A percentile compares a stretch with the other conserved stretches of the same genome.
Evolutionary conservation across 2,888 invertebrate species (phyloP).

Genomic region (Syrphus vitripennis): DNA sequence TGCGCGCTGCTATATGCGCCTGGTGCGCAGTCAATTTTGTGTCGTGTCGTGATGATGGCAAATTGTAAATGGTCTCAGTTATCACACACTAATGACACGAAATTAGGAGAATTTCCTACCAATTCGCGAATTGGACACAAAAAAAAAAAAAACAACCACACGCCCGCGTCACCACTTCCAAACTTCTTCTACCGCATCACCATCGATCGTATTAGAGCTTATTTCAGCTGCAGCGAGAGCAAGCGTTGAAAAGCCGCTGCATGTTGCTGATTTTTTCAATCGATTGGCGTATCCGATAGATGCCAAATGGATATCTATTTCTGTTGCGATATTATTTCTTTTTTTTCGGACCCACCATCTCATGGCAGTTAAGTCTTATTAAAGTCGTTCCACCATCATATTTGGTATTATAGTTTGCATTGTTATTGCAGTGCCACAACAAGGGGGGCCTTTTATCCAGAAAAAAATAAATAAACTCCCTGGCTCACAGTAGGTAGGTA

Average conservation of each 20-base stretch:
- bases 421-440: slow-evolving; percentile 28
- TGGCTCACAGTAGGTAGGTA: slow-evolving; percentile 40
- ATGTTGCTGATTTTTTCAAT: slow-evolving; percentile 6
- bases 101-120: slow-evolving; percentile 76
- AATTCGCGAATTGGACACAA: slow-evolving; percentile 67
- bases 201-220: not conserved
- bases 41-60: slow-evolving; percentile 81
- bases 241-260: slow-evolving; percentile 1
- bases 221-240: not conserved
- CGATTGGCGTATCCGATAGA: slow-evolving; percentile 30
- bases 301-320: slow-evolving; percentile 18
- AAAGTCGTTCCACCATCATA: slow-evolving; percentile 53
- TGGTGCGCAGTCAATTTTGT: slow-evolving; percentile 65
- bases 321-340: not conserved
- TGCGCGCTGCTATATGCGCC: slow-evolving; percentile 22
- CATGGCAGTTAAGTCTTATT: slow-evolving; percentile 33
- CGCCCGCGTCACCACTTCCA: slow-evolving; percentile 29
- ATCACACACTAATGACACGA: slow-evolving; percentile 80
- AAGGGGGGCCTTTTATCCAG: slow-evolving; percentile 17
- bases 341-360: not conserved
- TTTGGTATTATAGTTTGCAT: slow-evolving; percentile 61
- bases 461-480: too few species aligned
- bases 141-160: too few species aligned
- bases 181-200: not conserved
- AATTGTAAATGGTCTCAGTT: slow-evolving; percentile 81